Evolutionary conservation across 2,797 vertebrate genomes (phyloP).

Genomic region (Poeciliopsis presidionis): DNA sequence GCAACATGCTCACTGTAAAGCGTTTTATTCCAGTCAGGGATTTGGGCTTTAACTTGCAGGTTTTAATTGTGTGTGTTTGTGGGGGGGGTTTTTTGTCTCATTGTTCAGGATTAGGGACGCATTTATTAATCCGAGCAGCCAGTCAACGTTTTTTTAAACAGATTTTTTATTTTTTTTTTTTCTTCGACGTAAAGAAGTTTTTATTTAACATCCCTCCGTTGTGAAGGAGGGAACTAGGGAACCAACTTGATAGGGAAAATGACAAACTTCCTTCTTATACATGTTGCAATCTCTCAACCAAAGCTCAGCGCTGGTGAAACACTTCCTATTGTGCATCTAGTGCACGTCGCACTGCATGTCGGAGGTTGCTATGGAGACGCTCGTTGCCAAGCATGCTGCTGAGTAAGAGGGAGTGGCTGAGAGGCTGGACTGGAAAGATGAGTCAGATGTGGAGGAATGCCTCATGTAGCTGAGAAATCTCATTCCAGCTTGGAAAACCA

Average conservation of each 20-base stretch:
- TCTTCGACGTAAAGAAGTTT: neutral
- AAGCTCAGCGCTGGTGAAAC: neutral
- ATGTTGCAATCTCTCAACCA: neutral
- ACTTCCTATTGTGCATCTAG: neutral
- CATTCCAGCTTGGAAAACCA: neutral
- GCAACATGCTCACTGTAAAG: neutral
- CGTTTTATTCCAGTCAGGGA: too few relatives aligned
- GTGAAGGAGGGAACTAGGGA: neutral
- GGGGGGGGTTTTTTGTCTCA: neutral
- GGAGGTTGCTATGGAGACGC: neutral
- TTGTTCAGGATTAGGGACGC: neutral
- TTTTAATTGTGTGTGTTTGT: neutral
- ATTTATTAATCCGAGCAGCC: neutral
- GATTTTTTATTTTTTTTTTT: neutral
- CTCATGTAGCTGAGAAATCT: neutral
- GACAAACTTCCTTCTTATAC: neutral
- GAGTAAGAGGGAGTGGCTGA: slow-evolving; percentile 5
- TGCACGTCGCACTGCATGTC: neutral
- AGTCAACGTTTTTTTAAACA: neutral
- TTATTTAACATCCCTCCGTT: neutral
- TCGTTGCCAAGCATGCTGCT: neutral
- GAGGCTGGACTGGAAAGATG: neutral
- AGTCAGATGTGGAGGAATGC: neutral
- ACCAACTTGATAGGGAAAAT: neutral
- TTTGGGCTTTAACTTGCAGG: neutral